phyloP scores from a whole-genome alignment of 2,797 vertebrate species.

The Fistularia tabacaria region DNA sequence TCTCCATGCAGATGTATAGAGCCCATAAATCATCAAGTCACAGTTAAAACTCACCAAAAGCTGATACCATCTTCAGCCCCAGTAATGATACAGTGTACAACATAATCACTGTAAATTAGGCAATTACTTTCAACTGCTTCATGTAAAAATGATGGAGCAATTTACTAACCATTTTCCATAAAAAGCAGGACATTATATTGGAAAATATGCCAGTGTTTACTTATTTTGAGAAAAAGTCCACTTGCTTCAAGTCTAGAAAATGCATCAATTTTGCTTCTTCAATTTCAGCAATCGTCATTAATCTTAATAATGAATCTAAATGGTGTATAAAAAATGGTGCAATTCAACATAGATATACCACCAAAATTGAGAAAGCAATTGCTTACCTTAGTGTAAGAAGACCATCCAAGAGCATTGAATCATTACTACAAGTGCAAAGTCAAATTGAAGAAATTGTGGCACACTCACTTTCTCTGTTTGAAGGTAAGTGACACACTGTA shows the following conservation, averaged over 20 bases:
- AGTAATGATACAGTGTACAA: constrained; percentile 60
- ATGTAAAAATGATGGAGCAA: constrained; percentile 11
- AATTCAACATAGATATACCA: no score
- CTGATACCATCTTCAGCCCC: constrained; percentile 45
- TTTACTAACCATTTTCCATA: constrained; percentile 35
- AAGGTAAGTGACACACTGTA: constrained; percentile 46
- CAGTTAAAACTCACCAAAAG: constrained; percentile 30
- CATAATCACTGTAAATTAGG: constrained; percentile 51
- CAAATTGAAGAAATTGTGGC: constrained; percentile 21
- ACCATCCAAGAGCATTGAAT: background rate
- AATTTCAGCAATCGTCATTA: background rate
- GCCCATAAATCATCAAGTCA: constrained; percentile 10
- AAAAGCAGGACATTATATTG: constrained; percentile 26
- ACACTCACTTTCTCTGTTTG: constrained; percentile 37
- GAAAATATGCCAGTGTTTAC: no score
- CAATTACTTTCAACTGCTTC: constrained; percentile 46
- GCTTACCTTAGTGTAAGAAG: constrained; percentile 51
- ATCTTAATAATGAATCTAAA: constrained; percentile 1
- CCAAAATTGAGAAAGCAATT: constrained; percentile 5
- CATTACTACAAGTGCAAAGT: constrained; percentile 15
- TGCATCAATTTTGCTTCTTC: constrained; percentile 2
- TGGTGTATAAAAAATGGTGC: background rate
- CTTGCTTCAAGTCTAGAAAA: background rate
- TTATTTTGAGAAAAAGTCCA: constrained; percentile 14
- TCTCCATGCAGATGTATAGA: no score